Conservation (phyloP, 2,113 vertebrate genomes). For the Oreochromis tanganicae region DNA sequence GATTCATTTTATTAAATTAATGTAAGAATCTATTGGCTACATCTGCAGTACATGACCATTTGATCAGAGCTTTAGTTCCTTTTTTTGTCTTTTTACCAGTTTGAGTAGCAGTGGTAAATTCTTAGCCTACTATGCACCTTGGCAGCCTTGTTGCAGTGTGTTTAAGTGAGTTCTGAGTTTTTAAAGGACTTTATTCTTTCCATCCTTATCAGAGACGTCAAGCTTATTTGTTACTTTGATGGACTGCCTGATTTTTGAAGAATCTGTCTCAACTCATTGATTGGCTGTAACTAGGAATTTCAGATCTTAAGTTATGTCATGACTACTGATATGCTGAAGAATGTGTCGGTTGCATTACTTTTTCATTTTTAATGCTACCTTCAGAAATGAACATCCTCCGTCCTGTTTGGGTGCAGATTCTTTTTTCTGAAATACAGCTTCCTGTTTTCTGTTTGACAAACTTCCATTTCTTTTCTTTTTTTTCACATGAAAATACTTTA, state of each 20-base stretch:
- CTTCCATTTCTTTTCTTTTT: background rate
- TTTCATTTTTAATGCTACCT: too few relatives aligned
- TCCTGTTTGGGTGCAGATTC: rapidly evolving
- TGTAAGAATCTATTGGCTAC: too few relatives aligned
- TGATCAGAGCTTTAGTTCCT: too few relatives aligned
- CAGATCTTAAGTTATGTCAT: rapidly evolving
- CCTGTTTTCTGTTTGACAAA: rapidly evolving
- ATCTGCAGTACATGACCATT: too few relatives aligned
- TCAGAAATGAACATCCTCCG: too few relatives aligned
- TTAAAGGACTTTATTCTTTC: background rate
- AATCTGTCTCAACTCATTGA: rapidly evolving
- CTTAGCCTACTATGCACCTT: rapidly evolving
- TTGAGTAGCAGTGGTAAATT: rapidly evolving
- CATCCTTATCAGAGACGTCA: background rate
- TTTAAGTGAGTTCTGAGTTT: background rate
- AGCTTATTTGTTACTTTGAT: rapidly evolving
- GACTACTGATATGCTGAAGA: too few relatives aligned
- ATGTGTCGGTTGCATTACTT: rapidly evolving
- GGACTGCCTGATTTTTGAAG: too few relatives aligned
- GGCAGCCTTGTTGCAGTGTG: background rate
- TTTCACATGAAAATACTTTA: background rate
- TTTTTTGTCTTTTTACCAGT: rapidly evolving
- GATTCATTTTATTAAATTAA: rapidly evolving
- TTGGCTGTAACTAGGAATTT: too few relatives aligned
- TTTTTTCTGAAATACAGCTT: rapidly evolving